phyloP scores from a whole-genome alignment of 2,113 vertebrate genomes.

The Galbula dea region DNA sequence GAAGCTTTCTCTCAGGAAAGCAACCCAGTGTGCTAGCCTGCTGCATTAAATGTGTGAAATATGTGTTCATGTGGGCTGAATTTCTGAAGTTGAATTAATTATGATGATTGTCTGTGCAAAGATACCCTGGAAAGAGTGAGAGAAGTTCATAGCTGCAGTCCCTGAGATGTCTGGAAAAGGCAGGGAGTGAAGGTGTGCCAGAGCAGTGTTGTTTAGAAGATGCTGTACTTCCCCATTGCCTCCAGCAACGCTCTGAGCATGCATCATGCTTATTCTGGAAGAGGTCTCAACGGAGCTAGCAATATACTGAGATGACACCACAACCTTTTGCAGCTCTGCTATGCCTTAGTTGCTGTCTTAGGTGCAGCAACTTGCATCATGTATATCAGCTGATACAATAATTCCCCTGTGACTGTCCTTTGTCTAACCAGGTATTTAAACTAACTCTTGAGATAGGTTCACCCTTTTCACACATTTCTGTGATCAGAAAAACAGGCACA shows the following conservation, averaged over 20 bases:
- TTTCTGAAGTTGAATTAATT: background rate
- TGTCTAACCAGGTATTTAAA: background rate
- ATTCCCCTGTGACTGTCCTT: background rate
- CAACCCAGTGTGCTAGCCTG: background rate
- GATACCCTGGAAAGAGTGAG: background rate
- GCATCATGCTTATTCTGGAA: accelerated
- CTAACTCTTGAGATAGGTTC: background rate
- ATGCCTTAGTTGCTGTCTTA: background rate
- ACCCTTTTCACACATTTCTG: accelerated
- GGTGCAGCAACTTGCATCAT: background rate
- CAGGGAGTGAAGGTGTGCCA: background rate
- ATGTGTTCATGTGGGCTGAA: accelerated
- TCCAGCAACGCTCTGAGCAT: background rate
- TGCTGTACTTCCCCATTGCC: background rate
- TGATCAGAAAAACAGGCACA: background rate
- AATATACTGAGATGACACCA: accelerated
- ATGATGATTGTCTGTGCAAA: background rate
- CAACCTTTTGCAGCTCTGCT: background rate
- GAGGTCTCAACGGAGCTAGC: background rate
- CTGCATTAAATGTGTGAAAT: background rate
- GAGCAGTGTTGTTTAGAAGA: background rate
- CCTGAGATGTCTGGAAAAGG: background rate
- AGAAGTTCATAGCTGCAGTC: background rate
- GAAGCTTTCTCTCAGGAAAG: background rate
- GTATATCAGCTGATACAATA: accelerated